A percentile compares a stretch with the other conserved stretches of the same genome.
phyloP scores from a whole-genome alignment of 1,140 invertebrate genomes.

The Chrysoperla carnea region DNA sequence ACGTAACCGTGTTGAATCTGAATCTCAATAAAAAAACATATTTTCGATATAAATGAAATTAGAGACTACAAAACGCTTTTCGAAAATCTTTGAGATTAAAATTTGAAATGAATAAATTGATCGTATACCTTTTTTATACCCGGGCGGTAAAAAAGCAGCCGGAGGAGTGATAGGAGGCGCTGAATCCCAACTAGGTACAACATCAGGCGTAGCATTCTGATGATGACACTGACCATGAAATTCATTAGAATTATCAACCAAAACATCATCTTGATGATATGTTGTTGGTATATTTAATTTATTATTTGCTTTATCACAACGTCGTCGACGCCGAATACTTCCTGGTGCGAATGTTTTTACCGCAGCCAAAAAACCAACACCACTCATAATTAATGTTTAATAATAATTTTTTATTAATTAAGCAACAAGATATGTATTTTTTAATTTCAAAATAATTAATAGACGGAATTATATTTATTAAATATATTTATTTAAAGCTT shows the following conservation, averaged over 20 bases:
- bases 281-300: conserved; percentile 32
- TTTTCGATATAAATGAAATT: too few relatives aligned
- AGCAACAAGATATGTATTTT: too few relatives aligned
- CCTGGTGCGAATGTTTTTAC: conserved; percentile 48
- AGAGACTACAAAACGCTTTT: too few relatives aligned
- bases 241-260: conserved; percentile 21
- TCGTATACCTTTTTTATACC: conserved; percentile 25
- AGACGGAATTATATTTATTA: too few relatives aligned
- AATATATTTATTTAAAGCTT: too few relatives aligned
- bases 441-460: too few relatives aligned
- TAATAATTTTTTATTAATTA: background rate
- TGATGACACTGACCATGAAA: conserved; percentile 28
- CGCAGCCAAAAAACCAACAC: conserved; percentile 35
- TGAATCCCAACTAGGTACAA: conserved; percentile 35
- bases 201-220: conserved; percentile 33
- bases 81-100: too few relatives aligned
- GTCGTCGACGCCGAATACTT: conserved; percentile 33
- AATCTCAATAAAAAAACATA: too few relatives aligned
- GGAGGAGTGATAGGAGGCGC: conserved; percentile 45
- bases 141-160: conserved; percentile 40
- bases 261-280: conserved; percentile 25
- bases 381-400: conserved; percentile 26
- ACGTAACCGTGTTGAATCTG: too few relatives aligned
- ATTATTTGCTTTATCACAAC: conserved; percentile 39
- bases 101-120: too few relatives aligned